These are phyloP conservation scores for Netelia fuscicornis DNA, from an alignment of 2,888 invertebrate species.

Conservation along the genomic window DNA sequence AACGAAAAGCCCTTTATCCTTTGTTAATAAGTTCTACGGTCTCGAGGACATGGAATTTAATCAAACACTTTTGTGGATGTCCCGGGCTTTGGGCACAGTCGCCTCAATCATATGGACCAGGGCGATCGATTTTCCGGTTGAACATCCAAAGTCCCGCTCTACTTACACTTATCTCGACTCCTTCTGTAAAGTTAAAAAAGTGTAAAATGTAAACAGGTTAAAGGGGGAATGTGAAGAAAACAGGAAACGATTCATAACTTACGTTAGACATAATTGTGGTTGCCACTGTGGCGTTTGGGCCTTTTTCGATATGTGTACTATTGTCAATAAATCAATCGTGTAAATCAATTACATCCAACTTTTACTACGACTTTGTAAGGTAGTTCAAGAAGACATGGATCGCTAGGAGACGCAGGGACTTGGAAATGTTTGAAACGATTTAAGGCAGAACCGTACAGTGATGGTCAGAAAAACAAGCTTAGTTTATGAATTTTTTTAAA, in stretches of 20 bases:
- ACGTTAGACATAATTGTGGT: too few species aligned
- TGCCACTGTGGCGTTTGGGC: too few species aligned
- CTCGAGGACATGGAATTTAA: conserved; percentile 80
- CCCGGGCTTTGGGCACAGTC: conserved; percentile 78
- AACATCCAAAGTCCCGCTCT: conserved; percentile 76
- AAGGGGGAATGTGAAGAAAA: not conserved
- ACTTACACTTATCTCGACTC: conserved; percentile 73
- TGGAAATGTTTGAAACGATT: too few species aligned
- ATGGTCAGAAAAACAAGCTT: too few species aligned
- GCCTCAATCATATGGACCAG: conserved; percentile 81
- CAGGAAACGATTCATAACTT: conserved; percentile 16
- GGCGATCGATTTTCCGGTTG: conserved; percentile 77
- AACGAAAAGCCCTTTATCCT: not conserved
- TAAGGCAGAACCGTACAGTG: too few species aligned
- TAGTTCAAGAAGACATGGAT: too few species aligned
- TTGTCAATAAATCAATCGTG: too few species aligned
- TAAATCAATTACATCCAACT: too few species aligned
- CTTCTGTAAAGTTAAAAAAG: conserved; percentile 17
- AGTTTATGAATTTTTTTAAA: too few species aligned
- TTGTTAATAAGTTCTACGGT: conserved; percentile 75
- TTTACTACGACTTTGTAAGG: too few species aligned
- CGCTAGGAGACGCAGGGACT: too few species aligned
- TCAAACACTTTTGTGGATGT: conserved; percentile 79
- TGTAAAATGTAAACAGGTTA: not conserved
- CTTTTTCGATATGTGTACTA: too few species aligned